Evolutionary conservation across 2,113 vertebrate genomes (phyloP).

Genomic region (Blennius ocellaris): DNA sequence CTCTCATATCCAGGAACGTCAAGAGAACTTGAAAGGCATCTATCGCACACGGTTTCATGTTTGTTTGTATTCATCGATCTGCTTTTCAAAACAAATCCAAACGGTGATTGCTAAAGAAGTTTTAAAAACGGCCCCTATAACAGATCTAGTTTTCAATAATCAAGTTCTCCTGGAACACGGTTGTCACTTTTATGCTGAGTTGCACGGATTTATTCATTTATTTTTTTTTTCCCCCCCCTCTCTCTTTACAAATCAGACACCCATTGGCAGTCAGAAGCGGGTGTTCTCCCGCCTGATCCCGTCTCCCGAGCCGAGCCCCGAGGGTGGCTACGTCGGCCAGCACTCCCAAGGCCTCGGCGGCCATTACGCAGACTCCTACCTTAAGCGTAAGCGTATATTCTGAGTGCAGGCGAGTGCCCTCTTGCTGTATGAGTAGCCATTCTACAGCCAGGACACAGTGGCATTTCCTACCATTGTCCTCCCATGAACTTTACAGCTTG

Average conservation of each 20-base stretch:
- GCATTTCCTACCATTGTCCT: constrained; percentile 32
- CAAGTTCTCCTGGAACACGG: neutral
- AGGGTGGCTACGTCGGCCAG: constrained; percentile 92
- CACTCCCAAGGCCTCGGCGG: constrained; percentile 94
- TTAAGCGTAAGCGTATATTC: constrained; percentile 94
- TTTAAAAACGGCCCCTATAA: no score
- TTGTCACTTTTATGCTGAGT: no score
- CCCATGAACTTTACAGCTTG: constrained; percentile 13
- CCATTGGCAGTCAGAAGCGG: constrained; percentile 90
- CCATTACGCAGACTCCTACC: constrained; percentile 94
- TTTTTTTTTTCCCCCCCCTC: neutral
- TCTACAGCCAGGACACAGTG: constrained; percentile 23
- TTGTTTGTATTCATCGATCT: no score
- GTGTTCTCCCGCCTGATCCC: constrained; percentile 92
- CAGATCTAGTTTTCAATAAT: no score
- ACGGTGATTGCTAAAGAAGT: no score
- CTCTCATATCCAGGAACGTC: no score
- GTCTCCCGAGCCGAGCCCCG: constrained; percentile 92
- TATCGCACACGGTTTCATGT: no score
- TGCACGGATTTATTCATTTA: neutral
- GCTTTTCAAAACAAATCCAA: no score
- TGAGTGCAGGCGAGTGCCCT: constrained; percentile 61
- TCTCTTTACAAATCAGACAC: constrained; percentile 81
- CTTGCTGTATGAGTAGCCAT: constrained; percentile 24
- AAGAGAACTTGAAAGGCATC: no score